Evolutionary conservation across 2,888 invertebrate genomes (phyloP).

Genomic region (Phyllotreta cruciferae): DNA sequence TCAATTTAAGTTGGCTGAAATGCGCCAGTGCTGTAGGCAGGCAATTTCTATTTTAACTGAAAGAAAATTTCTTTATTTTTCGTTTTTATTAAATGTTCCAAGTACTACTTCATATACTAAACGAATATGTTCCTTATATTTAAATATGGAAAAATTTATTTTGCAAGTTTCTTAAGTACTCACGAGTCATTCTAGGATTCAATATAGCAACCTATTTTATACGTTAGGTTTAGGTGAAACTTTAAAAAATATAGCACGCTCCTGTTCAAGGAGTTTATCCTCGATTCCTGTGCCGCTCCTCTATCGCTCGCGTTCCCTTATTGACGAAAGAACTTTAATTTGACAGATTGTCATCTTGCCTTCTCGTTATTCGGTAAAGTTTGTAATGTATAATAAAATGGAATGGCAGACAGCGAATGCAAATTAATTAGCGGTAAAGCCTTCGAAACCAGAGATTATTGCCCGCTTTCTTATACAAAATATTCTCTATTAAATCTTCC

Average conservation of each 20-base stretch:
- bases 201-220: no score
- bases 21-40: conserved; percentile 14
- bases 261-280: conserved; percentile 15
- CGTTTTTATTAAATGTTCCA: neutral
- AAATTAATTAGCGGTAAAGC: conserved; percentile 41
- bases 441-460: conserved; percentile 25
- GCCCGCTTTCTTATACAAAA: conserved; percentile 24
- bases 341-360: conserved; percentile 51
- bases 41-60: neutral
- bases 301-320: conserved; percentile 37
- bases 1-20: conserved; percentile 33
- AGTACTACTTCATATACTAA: neutral
- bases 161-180: no score
- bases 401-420: conserved; percentile 40
- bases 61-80: neutral
- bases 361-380: conserved; percentile 46
- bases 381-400: conserved; percentile 46
- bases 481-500: conserved; percentile 26
- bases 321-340: conserved; percentile 52
- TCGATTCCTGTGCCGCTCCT: conserved; percentile 26
- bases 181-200: no score
- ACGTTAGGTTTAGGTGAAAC: neutral
- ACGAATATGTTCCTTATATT: conserved; percentile 16
- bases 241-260: neutral
- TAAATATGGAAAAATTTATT: no score